These are phyloP conservation scores for Tillus elongatus DNA, from an alignment of 2,888 invertebrate species.

Conservation along the genomic window DNA sequence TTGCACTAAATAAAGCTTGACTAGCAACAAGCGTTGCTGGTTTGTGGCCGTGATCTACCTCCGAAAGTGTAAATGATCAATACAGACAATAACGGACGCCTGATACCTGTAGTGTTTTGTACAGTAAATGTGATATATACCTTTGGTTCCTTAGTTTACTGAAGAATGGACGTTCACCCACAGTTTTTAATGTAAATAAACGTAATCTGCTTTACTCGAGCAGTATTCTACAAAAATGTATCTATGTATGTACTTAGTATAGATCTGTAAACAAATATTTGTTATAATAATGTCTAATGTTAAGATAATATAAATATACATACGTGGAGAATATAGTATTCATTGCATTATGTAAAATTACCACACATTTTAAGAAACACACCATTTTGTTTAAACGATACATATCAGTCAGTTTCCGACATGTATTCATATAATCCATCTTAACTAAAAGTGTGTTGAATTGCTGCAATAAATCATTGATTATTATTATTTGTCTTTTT, in stretches of 20 bases:
- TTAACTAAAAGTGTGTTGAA: no score
- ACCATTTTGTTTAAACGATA: no score
- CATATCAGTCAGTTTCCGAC: no score
- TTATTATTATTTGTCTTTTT: no score
- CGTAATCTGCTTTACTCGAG: no score
- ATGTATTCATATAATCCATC: no score
- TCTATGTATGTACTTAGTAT: slow-evolving; percentile 41
- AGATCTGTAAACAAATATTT: slow-evolving; percentile 39
- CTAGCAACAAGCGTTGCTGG: slow-evolving; percentile 29
- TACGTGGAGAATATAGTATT: slow-evolving; percentile 25
- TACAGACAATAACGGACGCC: slow-evolving; percentile 35
- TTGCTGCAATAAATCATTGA: no score
- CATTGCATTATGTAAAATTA: slow-evolving; percentile 29
- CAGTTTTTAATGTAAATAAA: no score
- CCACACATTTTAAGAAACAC: no score
- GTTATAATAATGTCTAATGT: slow-evolving; percentile 39
- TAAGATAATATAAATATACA: slow-evolving; percentile 27
- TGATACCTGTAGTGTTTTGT: slow-evolving; percentile 33
- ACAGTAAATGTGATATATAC: slow-evolving; percentile 41
- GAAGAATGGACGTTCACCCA: no score
- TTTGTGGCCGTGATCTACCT: slow-evolving; percentile 38
- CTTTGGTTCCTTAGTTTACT: slow-evolving; percentile 40
- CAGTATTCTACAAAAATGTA: no score
- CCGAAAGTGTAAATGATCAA: slow-evolving; percentile 32
- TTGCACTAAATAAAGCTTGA: slow-evolving; percentile 43